Conservation (phyloP, 2,797 vertebrate genomes). For the Paratrypauchen microcephalus region DNA sequence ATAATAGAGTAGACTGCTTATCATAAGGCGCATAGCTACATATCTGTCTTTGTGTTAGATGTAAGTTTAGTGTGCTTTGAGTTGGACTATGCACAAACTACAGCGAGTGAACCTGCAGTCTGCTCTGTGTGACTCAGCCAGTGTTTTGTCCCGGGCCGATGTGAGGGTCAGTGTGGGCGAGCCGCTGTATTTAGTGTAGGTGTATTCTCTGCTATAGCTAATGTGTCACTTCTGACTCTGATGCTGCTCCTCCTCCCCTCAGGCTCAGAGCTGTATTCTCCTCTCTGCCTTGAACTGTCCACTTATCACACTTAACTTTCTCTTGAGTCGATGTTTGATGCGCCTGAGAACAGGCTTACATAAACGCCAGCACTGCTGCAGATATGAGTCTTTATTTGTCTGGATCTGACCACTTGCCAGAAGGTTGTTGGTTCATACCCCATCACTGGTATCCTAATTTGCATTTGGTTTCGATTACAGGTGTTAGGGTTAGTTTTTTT, state of each 20-base stretch:
- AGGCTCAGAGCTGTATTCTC: conserved; percentile 3
- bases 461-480: too few species aligned
- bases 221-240: conserved; percentile 11
- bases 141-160: conserved; percentile 46
- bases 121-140: conserved; percentile 36
- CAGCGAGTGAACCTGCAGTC: conserved; percentile 16
- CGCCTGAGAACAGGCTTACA: background rate
- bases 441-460: background rate
- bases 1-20: background rate
- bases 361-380: background rate
- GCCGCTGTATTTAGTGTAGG: conserved; percentile 24
- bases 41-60: background rate
- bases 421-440: background rate
- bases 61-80: conserved; percentile 30
- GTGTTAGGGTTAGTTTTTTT: too few species aligned
- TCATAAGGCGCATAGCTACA: background rate
- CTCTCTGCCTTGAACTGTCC: conserved; percentile 10
- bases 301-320: conserved; percentile 7
- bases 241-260: background rate
- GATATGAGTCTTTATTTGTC: background rate
- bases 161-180: conserved; percentile 38
- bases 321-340: background rate
- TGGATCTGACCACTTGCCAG: background rate
- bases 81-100: conserved; percentile 13
- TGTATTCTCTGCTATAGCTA: conserved; percentile 16